Evolutionary conservation across 2,113 vertebrate genomes (phyloP).

Genomic region (Burhinus oedicnemus): DNA sequence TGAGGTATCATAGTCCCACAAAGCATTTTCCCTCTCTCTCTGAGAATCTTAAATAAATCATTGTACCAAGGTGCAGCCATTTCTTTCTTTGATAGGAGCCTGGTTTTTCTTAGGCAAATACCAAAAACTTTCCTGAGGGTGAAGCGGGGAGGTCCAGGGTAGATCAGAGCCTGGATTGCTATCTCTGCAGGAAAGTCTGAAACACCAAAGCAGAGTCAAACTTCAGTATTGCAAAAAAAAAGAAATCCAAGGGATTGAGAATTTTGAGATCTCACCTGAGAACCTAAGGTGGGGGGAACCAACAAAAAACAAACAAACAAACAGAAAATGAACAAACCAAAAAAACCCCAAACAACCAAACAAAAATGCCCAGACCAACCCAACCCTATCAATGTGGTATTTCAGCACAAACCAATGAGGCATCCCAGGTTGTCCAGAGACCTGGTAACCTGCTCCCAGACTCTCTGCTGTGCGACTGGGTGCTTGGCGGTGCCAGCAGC

Average conservation of each 20-base stretch:
- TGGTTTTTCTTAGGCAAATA: neutral
- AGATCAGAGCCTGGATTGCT: neutral
- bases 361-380: neutral
- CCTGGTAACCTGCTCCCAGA: neutral
- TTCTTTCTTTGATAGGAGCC: neutral
- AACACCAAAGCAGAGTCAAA: neutral
- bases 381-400: neutral
- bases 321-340: neutral
- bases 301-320: neutral
- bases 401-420: neutral
- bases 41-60: neutral
- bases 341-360: neutral
- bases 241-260: neutral
- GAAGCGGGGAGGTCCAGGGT: neutral
- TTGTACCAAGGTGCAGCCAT: accelerated
- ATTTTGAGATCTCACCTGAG: neutral
- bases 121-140: neutral
- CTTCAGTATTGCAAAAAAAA: neutral
- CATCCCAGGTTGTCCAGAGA: neutral
- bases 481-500: neutral
- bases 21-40: constrained; percentile 19
- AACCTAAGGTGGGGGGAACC: neutral
- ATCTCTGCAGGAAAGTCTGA: neutral
- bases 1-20: constrained; percentile 4
- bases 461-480: neutral